Evolutionary conservation across 2,888 invertebrate genomes (phyloP).

Genomic region (Lacanobia wlatinum): DNA sequence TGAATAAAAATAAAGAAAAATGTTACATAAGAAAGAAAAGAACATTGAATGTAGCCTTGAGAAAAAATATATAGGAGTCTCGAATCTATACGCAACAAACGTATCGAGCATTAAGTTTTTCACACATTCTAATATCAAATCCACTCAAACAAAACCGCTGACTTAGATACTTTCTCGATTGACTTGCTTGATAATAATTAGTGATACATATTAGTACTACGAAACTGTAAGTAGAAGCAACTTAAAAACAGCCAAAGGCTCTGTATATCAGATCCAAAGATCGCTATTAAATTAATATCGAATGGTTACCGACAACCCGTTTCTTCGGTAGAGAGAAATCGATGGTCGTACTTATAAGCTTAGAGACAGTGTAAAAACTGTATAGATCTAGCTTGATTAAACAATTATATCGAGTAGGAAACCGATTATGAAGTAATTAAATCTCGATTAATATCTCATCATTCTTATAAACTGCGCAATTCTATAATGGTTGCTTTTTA

Average conservation of each 20-base stretch:
- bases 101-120: too few relatives aligned
- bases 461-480: not conserved
- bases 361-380: slow-evolving; percentile 4
- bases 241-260: not conserved
- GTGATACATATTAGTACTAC: not conserved
- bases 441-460: slow-evolving; percentile 16
- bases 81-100: too few relatives aligned
- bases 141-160: too few relatives aligned
- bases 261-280: not conserved
- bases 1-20: not conserved
- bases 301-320: slow-evolving; percentile 1
- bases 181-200: too few relatives aligned
- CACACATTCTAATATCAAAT: too few relatives aligned
- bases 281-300: not conserved
- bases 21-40: not conserved
- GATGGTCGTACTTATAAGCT: not conserved
- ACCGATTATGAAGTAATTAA: slow-evolving; percentile 34
- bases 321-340: slow-evolving; percentile 2
- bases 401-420: slow-evolving; percentile 35
- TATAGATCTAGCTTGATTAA: slow-evolving; percentile 21
- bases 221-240: not conserved
- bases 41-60: not conserved
- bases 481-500: not conserved
- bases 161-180: too few relatives aligned
- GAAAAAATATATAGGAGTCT: too few relatives aligned